Conservation (phyloP, 2,113 vertebrate genomes). For the Xyliphius kryptos region DNA sequence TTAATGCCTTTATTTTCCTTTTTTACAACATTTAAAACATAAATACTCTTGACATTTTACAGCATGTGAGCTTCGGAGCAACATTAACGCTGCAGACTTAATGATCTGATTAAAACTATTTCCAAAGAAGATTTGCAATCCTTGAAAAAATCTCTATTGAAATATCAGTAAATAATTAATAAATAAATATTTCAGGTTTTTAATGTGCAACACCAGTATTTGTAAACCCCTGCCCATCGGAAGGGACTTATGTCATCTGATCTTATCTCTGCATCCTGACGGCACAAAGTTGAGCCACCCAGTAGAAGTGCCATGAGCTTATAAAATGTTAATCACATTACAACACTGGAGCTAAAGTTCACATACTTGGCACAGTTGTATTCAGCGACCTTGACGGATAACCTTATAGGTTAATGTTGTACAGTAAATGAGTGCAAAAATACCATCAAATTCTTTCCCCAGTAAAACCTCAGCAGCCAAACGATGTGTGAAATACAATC, state of each 20-base stretch:
- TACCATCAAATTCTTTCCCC: not conserved
- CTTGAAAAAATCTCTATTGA: not conserved
- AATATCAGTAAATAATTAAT: not conserved
- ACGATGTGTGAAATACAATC: slow-evolving; percentile 14
- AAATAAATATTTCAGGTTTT: not conserved
- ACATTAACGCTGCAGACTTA: no score
- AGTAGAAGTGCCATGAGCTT: no score
- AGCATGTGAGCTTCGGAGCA: no score
- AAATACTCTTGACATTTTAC: no score
- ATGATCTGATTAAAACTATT: no score
- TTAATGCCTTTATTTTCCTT: no score
- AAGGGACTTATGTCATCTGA: slow-evolving; percentile 1
- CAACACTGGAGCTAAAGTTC: not conserved
- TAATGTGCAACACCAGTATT: not conserved
- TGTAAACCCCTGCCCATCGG: not conserved
- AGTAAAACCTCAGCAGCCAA: not conserved
- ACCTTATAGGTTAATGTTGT: no score
- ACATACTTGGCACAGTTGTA: not conserved
- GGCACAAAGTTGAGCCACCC: not conserved
- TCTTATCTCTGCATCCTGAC: not conserved
- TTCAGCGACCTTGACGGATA: no score
- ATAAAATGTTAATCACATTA: not conserved
- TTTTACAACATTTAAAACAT: no score
- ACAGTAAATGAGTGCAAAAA: no score
- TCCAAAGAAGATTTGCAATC: no score